These are phyloP conservation scores for western clawed frog (Xenopus tropicalis) DNA, from an alignment of 2,113 vertebrate genomes.

Conservation along the genomic window UCB_Xtro_10.0 CM004451.2:23547501-23548000, in stretches of 20 bases:
- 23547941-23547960: background rate
- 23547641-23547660: conserved; percentile 64
- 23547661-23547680: conserved; percentile 76
- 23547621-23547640: conserved; percentile 73
- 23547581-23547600: conserved; percentile 54
- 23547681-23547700: conserved; percentile 71
- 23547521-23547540: no score
- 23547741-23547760: conserved; percentile 81
- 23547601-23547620: conserved; percentile 56
- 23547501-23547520: no score
- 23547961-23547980: background rate
- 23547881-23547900: conserved; percentile 25
- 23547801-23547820: conserved; percentile 36
- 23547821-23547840: conserved; percentile 12
- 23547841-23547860: conserved; percentile 35
- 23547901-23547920: background rate
- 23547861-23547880: conserved; percentile 1
- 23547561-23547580: conserved; percentile 54
- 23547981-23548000: no score
- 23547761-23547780: conserved; percentile 81
- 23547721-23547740: conserved; percentile 74
- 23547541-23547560: conserved; percentile 17
- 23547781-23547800: conserved; percentile 67
- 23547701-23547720: conserved; percentile 75
- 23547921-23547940: background rate